Conservation (phyloP, 1,140 invertebrate species). For the Anoplolepis gracilipes region DNA sequence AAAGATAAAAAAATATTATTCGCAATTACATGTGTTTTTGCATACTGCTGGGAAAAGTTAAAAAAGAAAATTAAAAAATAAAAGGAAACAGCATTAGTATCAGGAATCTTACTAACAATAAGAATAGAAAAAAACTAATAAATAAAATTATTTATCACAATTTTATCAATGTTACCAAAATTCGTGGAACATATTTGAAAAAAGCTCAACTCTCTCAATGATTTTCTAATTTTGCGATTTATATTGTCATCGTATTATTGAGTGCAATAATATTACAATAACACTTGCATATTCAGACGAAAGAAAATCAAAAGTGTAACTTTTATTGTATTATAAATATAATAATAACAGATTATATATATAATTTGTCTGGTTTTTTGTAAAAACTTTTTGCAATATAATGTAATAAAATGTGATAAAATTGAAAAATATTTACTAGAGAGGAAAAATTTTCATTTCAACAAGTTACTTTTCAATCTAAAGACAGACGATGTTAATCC, state of each 20-base stretch:
- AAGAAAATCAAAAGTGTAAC: background rate
- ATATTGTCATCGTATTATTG: background rate
- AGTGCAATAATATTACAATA: background rate
- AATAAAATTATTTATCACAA: background rate
- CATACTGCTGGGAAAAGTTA: background rate
- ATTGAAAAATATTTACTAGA: background rate
- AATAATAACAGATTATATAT: background rate
- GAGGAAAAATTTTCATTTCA: background rate
- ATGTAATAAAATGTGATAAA: too few relatives aligned
- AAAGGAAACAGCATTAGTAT: background rate
- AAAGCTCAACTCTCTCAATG: background rate
- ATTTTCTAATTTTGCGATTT: background rate
- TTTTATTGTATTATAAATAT: background rate
- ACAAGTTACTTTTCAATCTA: slow-evolving; percentile 14
- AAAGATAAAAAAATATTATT: background rate
- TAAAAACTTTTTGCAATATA: background rate
- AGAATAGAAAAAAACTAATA: background rate
- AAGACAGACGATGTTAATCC: slow-evolving; percentile 41
- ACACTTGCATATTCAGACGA: background rate
- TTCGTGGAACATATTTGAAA: background rate
- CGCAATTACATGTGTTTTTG: background rate
- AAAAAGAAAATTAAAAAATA: background rate
- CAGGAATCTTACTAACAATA: too few relatives aligned
- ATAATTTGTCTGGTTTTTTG: background rate
- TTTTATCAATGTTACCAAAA: background rate